A percentile compares a stretch with the other conserved stretches of the same genome.
phyloP scores from a whole-genome alignment of 2,113 vertebrate species.

The Tiliqua scincoides region DNA sequence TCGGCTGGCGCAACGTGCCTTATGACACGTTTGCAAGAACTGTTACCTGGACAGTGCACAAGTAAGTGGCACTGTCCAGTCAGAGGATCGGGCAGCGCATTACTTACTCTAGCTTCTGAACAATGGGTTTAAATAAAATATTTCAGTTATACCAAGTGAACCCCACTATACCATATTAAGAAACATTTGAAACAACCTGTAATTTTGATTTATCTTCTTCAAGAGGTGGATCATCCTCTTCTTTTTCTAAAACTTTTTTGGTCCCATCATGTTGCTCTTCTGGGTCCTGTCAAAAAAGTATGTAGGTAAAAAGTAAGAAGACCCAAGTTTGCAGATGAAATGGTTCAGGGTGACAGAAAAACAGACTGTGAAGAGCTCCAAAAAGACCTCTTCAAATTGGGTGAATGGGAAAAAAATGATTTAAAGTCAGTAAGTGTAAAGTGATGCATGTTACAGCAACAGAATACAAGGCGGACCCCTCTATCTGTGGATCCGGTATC shows the following conservation, averaged over 20 bases:
- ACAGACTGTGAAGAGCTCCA: neutral
- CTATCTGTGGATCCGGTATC: too few species aligned
- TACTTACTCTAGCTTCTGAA: neutral
- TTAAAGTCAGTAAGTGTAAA: too few species aligned
- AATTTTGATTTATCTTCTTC: constrained; percentile 85
- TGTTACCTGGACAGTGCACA: too few species aligned
- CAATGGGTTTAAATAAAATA: neutral
- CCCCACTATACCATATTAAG: neutral
- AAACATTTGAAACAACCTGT: constrained; percentile 78
- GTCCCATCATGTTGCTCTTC: constrained; percentile 29
- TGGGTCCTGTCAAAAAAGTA: constrained; percentile 49
- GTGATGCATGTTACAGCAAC: too few species aligned
- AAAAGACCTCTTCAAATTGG: too few species aligned
- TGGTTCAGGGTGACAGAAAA: neutral
- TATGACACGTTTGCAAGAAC: too few species aligned
- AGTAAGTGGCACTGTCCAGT: too few species aligned
- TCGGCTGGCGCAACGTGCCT: too few species aligned
- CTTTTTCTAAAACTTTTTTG: constrained; percentile 50
- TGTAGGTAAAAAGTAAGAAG: neutral
- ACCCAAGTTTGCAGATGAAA: too few species aligned
- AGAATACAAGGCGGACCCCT: too few species aligned
- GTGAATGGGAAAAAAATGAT: too few species aligned
- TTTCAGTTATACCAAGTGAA: neutral
- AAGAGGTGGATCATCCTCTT: constrained; percentile 52
- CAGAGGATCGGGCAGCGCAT: too few species aligned